phyloP scores from a whole-genome alignment of 2,888 invertebrate genomes.

The Pachymerium ferrugineum region DNA sequence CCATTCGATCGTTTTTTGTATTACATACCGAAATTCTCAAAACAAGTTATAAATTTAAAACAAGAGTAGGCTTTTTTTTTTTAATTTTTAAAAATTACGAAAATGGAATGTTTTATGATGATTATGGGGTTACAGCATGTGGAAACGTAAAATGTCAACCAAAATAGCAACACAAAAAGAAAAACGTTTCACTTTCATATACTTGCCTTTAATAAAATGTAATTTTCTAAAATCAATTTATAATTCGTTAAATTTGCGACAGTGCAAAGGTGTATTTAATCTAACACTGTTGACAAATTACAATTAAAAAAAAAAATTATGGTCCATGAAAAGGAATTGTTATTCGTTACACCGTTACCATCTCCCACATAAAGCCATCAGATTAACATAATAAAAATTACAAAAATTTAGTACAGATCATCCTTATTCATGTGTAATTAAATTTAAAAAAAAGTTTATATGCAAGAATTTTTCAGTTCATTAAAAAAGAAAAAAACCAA shows the following conservation, averaged over 20 bases:
- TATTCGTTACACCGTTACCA: neutral
- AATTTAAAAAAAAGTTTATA: neutral
- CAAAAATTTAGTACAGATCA: too few relatives aligned
- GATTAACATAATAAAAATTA: neutral
- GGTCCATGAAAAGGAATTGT: conserved; percentile 7
- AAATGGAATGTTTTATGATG: neutral
- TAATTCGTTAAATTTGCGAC: neutral
- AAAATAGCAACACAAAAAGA: neutral
- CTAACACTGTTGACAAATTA: neutral
- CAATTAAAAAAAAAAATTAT: neutral
- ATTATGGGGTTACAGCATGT: neutral
- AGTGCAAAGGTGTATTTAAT: neutral
- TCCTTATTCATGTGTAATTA: neutral
- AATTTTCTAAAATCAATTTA: neutral
- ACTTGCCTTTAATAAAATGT: too few relatives aligned
- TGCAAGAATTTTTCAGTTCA: too few relatives aligned
- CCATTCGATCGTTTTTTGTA: too few relatives aligned
- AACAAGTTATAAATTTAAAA: too few relatives aligned
- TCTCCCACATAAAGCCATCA: neutral
- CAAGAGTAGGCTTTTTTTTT: too few relatives aligned
- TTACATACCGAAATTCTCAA: too few relatives aligned
- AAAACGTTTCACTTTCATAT: too few relatives aligned
- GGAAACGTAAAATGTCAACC: neutral
- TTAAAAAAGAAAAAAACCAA: too few relatives aligned
- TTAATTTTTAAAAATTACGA: neutral